These are phyloP conservation scores for Macaria liturata DNA, from an alignment of 2,888 invertebrate species.

Conservation along the genomic window DNA sequence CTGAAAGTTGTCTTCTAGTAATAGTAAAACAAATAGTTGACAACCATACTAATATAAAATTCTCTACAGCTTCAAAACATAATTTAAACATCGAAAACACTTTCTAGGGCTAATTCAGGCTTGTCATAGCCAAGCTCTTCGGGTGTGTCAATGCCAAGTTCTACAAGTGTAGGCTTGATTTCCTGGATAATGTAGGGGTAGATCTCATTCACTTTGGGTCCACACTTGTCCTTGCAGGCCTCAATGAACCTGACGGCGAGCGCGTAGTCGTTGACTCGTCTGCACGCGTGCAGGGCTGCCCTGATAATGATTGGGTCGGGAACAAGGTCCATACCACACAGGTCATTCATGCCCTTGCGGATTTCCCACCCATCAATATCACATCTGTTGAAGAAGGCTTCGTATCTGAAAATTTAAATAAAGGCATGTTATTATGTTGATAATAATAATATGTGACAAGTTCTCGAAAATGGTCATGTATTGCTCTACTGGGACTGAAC, in stretches of 20 bases:
- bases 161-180: conserved; percentile 95
- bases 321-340: conserved; percentile 94
- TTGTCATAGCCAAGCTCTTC: conserved; percentile 98
- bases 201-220: conserved; percentile 87
- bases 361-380: conserved; percentile 98
- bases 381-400: conserved; percentile 91
- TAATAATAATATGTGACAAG: too few species aligned
- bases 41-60: conserved; percentile 73
- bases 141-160: conserved; percentile 96
- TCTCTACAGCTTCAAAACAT: conserved; percentile 63
- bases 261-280: conserved; percentile 96
- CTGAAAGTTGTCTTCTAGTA: conserved; percentile 46
- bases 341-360: conserved; percentile 94
- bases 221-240: conserved; percentile 95
- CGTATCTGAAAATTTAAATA: conserved; percentile 82
- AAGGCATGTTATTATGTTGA: too few species aligned
- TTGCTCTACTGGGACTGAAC: too few species aligned
- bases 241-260: conserved; percentile 97
- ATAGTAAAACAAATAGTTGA: conserved; percentile 62
- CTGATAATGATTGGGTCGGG: conserved; percentile 95
- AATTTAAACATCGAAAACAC: conserved; percentile 86
- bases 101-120: conserved; percentile 94
- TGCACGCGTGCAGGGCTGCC: conserved; percentile 94
- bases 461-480: too few species aligned
- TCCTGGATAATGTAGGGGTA: conserved; percentile 95